Base-by-base conservation (phyloP, 92 coral and sea anemone genomes). In the Blastomussa wellsi region DNA sequence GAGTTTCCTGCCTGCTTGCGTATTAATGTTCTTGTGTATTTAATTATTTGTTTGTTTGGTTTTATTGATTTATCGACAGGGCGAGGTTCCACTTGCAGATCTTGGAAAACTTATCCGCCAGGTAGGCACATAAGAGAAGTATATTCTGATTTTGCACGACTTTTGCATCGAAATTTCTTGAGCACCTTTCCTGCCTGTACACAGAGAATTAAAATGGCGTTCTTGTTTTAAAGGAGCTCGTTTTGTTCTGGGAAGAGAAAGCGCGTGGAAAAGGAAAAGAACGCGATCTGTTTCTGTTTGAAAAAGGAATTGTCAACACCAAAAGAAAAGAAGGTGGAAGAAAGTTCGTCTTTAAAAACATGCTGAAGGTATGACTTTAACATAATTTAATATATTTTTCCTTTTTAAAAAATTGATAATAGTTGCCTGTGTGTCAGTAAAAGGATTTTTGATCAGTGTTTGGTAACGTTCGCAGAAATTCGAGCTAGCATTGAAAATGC, bases 261-360 rank as follows among this genome's bases (percentile, higher is more conserved):
- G 93, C 99, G 1, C 93, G 98, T 19, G 99, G 99, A 5, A 97
- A 94, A 86, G 99, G 99, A 74, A 94, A 93, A 60, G 95, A 97
- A 78, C 95, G 99, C 42, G 94, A 94, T 51, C 24, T 97, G 81
- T 97, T 97, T 79, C 87, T 97, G 68, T 97, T 97, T 89, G 98
- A 97, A 71, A 97, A 97, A 82, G 99, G 94, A 37, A 85, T 97
- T 81, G 95, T 97, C 72, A 94, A 93, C 90, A 93, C 99, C 37
- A 92, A 93, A 74, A 90, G 90, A 66, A 91, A 91, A 75, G 99
- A 97, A 86, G 98, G 91, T 48, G 96, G 98, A 64, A 87, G 80
- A 70, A 92, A 93, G 73, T 97, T 87, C 91, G 86, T 76, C 79
- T 94, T 92, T 87, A 94, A 97, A 92, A 92, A 89, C 79, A 91